phyloP scores from a whole-genome alignment of 2,888 invertebrate genomes.

The Plebejus argus region DNA sequence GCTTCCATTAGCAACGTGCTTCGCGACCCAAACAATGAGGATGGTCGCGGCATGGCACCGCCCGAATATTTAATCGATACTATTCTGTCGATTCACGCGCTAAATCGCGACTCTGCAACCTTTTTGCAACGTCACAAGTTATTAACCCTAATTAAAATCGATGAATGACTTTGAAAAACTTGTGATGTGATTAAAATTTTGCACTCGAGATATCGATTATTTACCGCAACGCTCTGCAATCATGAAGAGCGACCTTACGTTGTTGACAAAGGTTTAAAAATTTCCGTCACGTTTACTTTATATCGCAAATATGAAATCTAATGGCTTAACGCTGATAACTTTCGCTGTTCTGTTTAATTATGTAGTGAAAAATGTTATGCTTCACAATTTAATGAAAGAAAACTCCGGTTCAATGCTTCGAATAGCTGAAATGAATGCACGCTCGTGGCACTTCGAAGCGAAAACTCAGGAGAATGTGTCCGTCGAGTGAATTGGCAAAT shows the following conservation, averaged over 20 bases:
- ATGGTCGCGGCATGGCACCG: constrained; percentile 76
- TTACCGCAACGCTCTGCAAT: background rate
- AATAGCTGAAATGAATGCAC: constrained; percentile 1
- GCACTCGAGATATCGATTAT: background rate
- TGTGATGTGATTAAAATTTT: constrained; percentile 1
- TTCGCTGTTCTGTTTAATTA: background rate
- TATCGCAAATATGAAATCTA: background rate
- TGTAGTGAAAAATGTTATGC: background rate
- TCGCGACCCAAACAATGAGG: constrained; percentile 74
- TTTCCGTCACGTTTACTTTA: background rate
- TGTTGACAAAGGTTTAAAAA: background rate
- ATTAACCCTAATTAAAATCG: constrained; percentile 25
- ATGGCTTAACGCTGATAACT: background rate
- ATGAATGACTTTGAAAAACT: background rate
- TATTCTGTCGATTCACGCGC: constrained; percentile 51
- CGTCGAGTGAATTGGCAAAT: constrained; percentile 53
- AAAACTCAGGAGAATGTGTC: constrained; percentile 37
- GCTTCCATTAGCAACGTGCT: constrained; percentile 71
- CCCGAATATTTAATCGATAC: constrained; percentile 67
- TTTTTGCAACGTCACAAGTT: constrained; percentile 5
- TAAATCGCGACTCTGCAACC: constrained; percentile 34
- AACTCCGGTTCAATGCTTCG: background rate
- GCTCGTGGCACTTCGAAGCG: constrained; percentile 23
- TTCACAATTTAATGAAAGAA: background rate
- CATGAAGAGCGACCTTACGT: background rate